These are phyloP conservation scores for Taenaris catops DNA, from an alignment of 2,888 invertebrate species.

Conservation along the genomic window DNA sequence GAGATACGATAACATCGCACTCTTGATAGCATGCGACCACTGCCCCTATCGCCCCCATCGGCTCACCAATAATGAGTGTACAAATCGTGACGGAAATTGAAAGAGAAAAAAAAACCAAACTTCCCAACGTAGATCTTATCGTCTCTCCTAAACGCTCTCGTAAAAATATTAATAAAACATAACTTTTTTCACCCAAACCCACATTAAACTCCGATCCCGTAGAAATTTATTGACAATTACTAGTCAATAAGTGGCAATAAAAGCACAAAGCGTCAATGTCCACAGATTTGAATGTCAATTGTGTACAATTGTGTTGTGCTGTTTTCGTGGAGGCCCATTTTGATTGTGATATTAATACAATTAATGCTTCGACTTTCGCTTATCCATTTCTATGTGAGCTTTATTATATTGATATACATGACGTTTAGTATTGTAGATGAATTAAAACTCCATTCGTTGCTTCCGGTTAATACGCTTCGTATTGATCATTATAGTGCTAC, in stretches of 20 bases:
- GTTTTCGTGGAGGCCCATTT: conserved; percentile 74
- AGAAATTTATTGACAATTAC: conserved; percentile 80
- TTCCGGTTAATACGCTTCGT: conserved; percentile 33
- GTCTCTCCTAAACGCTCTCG: conserved; percentile 73
- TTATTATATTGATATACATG: conserved; percentile 70
- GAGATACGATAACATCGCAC: conserved; percentile 68
- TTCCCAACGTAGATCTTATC: conserved; percentile 76
- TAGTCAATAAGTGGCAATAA: conserved; percentile 78
- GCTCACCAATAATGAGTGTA: conserved; percentile 71
- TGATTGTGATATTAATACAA: conserved; percentile 68
- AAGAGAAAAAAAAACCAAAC: conserved; percentile 80
- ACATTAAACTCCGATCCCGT: conserved; percentile 77
- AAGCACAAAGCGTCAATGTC: conserved; percentile 74
- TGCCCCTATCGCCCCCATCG: conserved; percentile 78
- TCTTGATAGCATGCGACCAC: conserved; percentile 65
- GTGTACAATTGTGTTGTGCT: conserved; percentile 76
- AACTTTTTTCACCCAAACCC: conserved; percentile 79
- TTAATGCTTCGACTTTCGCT: conserved; percentile 69
- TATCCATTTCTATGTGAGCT: conserved; percentile 57
- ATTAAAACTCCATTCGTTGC: conserved; percentile 49
- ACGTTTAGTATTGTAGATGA: conserved; percentile 53
- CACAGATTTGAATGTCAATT: conserved; percentile 79
- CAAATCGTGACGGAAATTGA: conserved; percentile 80
- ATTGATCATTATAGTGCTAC: too few species aligned
- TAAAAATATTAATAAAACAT: conserved; percentile 81